Conservation (phyloP, 2,113 vertebrate species). For the Gopherus flavomarginatus region DNA sequence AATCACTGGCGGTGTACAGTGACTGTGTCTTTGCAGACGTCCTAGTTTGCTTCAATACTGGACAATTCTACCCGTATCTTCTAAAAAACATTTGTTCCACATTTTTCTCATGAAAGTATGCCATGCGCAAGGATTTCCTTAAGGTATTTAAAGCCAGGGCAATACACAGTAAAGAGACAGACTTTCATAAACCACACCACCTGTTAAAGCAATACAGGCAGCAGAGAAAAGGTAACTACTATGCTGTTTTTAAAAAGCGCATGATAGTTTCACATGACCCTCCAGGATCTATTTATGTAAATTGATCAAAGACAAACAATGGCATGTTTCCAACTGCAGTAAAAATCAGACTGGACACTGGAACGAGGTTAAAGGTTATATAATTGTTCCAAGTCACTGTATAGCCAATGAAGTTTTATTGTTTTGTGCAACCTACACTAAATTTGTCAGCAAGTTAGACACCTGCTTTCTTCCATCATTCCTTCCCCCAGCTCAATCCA, state of each 20-base stretch:
- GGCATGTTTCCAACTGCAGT: conserved; percentile 30
- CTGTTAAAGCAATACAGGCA: conserved; percentile 34
- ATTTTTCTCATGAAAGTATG: background rate
- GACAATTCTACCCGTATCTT: accelerated
- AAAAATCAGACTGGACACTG: background rate
- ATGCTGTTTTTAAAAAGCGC: conserved; percentile 10
- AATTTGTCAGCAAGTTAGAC: conserved; percentile 23
- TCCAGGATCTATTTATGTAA: conserved; percentile 22
- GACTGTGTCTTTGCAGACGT: background rate
- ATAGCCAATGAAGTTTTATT: background rate
- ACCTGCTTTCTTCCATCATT: conserved; percentile 28
- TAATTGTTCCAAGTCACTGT: background rate
- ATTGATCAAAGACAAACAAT: conserved; percentile 33
- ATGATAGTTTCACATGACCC: conserved; percentile 31
- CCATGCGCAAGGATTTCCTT: conserved; percentile 27
- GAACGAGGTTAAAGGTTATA: conserved; percentile 15
- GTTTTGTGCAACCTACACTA: background rate
- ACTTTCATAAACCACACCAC: conserved; percentile 40
- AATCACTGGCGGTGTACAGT: background rate
- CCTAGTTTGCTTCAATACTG: background rate
- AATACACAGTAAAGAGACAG: conserved; percentile 13
- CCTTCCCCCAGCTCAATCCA: accelerated
- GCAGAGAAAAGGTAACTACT: conserved; percentile 9
- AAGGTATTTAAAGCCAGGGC: background rate
- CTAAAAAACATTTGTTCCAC: background rate